phyloP scores from a whole-genome alignment of 2,888 invertebrate genomes.

The Drosophila greeni region DNA sequence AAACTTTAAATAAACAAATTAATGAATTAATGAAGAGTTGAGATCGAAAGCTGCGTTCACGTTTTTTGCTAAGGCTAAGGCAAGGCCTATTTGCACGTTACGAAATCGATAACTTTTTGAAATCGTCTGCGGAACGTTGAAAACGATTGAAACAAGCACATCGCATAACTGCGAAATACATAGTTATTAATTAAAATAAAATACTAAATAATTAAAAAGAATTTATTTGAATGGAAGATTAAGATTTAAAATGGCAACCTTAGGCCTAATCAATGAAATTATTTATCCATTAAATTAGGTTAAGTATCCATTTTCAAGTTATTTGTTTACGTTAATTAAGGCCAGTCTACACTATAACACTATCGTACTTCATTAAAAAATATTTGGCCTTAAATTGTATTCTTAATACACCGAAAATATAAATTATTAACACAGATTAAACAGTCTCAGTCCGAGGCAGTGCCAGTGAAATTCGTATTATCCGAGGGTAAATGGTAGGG shows the following conservation, averaged over 20 bases:
- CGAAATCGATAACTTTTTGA: not conserved
- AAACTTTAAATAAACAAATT: slow-evolving; percentile 2
- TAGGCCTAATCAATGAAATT: too few relatives aligned
- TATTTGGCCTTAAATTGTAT: too few relatives aligned
- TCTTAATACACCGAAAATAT: not conserved
- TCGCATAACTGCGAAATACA: not conserved
- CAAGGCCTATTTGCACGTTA: not conserved
- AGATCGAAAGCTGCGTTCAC: not conserved
- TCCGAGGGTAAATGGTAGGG: not conserved
- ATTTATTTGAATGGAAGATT: too few relatives aligned
- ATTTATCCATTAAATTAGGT: too few relatives aligned
- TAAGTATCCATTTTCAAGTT: too few relatives aligned
- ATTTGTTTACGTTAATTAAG: not conserved
- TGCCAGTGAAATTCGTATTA: not conserved
- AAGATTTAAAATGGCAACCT: too few relatives aligned
- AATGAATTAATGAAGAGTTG: not conserved
- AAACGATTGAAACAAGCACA: too few relatives aligned
- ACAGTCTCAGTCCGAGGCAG: not conserved
- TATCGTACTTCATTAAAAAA: not conserved
- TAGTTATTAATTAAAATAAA: not conserved
- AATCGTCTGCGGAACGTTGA: not conserved
- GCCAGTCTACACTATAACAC: not conserved
- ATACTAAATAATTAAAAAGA: not conserved
- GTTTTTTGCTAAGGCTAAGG: too few relatives aligned
- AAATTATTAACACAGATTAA: not conserved